These are phyloP conservation scores for Urosaurus nigricauda DNA, from an alignment of 2,797 vertebrate species.

Conservation along the genomic window DNA sequence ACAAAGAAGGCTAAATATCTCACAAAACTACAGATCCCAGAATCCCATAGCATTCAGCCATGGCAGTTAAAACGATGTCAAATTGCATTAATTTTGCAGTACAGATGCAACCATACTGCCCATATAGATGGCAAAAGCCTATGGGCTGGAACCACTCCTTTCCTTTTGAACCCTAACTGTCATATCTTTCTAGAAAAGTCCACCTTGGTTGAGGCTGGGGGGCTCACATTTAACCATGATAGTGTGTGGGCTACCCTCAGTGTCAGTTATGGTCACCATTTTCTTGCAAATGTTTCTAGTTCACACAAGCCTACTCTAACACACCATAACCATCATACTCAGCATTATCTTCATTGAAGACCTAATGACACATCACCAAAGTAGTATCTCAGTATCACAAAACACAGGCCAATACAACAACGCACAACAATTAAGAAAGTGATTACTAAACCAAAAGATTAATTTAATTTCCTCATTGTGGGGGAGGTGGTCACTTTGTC, in stretches of 20 bases:
- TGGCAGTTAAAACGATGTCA: too few relatives aligned
- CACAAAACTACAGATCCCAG: too few relatives aligned
- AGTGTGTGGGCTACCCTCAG: not conserved
- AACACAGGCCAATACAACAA: not conserved
- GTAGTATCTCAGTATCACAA: not conserved
- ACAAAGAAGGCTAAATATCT: too few relatives aligned
- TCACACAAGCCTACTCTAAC: not conserved
- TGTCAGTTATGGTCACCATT: not conserved
- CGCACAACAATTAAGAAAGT: not conserved
- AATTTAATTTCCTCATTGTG: not conserved
- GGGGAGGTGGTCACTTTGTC: not conserved
- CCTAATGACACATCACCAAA: not conserved
- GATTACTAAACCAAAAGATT: not conserved
- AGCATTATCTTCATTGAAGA: not conserved
- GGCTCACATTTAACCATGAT: not conserved
- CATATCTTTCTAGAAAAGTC: conserved; percentile 8
- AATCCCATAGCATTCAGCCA: too few relatives aligned
- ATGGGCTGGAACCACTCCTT: not conserved
- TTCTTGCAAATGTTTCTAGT: not conserved
- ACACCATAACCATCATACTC: not conserved
- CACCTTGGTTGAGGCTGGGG: not conserved
- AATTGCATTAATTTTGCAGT: too few relatives aligned
- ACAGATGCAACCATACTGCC: too few relatives aligned
- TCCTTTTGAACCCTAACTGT: not conserved
- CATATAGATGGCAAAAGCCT: too few relatives aligned